A percentile compares a stretch with the other conserved stretches of the same genome.
phyloP scores from a whole-genome alignment of 2,888 invertebrate species.

The Drosophila fulvimacula region DNA sequence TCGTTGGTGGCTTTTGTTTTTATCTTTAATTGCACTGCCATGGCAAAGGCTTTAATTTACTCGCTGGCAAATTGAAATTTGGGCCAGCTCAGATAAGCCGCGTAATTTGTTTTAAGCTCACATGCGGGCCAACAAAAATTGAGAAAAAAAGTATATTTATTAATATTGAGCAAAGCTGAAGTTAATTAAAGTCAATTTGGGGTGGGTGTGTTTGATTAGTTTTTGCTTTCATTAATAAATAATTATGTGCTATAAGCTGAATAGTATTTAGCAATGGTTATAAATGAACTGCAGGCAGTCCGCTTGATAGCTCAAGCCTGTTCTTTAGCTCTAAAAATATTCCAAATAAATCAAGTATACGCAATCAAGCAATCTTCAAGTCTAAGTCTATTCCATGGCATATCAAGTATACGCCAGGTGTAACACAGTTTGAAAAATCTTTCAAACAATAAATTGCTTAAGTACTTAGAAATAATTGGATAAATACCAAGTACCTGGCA shows the following conservation, averaged over 20 bases:
- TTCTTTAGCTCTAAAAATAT: not conserved
- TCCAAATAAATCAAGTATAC: not conserved
- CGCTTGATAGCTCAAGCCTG: not conserved
- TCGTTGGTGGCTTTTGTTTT: constrained; percentile 54
- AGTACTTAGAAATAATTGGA: constrained; percentile 6
- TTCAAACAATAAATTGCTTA: not conserved
- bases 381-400: not conserved
- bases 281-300: not conserved
- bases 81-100: constrained; percentile 74
- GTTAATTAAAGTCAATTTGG: constrained; percentile 57
- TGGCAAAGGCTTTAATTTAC: constrained; percentile 72
- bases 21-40: constrained; percentile 69
- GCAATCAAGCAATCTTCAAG: not conserved
- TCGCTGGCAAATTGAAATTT: constrained; percentile 77
- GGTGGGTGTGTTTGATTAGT: constrained; percentile 57
- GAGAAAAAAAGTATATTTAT: constrained; percentile 19
- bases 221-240: constrained; percentile 25
- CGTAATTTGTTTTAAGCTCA: constrained; percentile 61
- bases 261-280: constrained; percentile 11
- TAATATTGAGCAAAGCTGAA: constrained; percentile 49
- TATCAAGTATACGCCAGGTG: constrained; percentile 1
- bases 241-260: constrained; percentile 42
- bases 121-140: constrained; percentile 4
- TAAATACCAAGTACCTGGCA: not conserved
- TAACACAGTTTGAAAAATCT: not conserved